phyloP scores from a whole-genome alignment of 1,140 invertebrate genomes.

The Hylaeus anthracinus region DNA sequence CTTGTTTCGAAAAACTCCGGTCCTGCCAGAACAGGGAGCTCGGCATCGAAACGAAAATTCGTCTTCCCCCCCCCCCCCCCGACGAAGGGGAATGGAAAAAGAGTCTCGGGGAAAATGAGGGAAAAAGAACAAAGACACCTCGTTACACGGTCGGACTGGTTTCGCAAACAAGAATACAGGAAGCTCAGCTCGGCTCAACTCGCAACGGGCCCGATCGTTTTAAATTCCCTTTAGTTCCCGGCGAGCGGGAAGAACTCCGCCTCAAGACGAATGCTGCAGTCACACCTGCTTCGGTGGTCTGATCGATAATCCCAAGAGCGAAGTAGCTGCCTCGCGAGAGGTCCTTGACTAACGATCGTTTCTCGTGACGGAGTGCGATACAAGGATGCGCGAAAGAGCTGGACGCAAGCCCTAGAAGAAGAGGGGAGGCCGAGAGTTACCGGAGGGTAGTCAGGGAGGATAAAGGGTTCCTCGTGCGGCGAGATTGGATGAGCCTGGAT shows the following conservation, averaged over 20 bases:
- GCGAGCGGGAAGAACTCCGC: neutral
- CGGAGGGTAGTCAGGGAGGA: slow-evolving; percentile 25
- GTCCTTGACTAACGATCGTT: slow-evolving; percentile 67
- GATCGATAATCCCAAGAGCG: slow-evolving; percentile 57
- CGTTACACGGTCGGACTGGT: slow-evolving; percentile 25
- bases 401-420: slow-evolving; percentile 32
- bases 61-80: neutral
- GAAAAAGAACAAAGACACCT: slow-evolving; percentile 19
- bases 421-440: slow-evolving; percentile 7
- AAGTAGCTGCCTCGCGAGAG: slow-evolving; percentile 46
- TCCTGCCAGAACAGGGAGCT: neutral
- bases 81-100: slow-evolving; percentile 3
- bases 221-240: slow-evolving; percentile 8
- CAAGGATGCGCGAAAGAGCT: slow-evolving; percentile 47
- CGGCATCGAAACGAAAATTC: slow-evolving; percentile 13
- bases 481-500: slow-evolving; percentile 61
- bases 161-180: slow-evolving; percentile 27
- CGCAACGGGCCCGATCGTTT: neutral
- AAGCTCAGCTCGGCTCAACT: neutral
- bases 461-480: slow-evolving; percentile 38
- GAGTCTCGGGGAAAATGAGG: neutral
- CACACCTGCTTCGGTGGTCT: slow-evolving; percentile 52
- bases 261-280: slow-evolving; percentile 37
- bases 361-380: slow-evolving; percentile 64
- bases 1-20: neutral